Conservation (phyloP, 2,888 invertebrate genomes). For the Acrobasis suavella region DNA sequence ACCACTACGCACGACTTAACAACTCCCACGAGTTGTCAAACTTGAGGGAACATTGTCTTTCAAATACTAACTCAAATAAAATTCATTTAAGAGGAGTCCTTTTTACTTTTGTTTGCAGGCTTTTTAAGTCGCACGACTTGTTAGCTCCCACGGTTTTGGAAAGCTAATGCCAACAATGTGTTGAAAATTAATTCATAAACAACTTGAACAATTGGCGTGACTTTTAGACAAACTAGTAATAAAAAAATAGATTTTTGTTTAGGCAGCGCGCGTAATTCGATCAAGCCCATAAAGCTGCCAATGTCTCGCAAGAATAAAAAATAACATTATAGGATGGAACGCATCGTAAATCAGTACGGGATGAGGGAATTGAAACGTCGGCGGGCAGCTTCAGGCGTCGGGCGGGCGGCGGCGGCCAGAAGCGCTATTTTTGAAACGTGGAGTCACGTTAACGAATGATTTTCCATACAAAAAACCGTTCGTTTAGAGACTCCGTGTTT, state of each 20-base stretch:
- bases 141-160: too few species aligned
- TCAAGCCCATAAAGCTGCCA: constrained; percentile 30
- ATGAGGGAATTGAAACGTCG: constrained; percentile 69
- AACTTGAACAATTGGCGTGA: too few species aligned
- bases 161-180: too few species aligned
- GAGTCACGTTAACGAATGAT: too few species aligned
- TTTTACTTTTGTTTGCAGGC: too few species aligned
- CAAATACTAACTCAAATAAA: not conserved
- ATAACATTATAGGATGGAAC: constrained; percentile 45
- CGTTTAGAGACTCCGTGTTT: too few species aligned
- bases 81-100: too few species aligned
- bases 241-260: not conserved
- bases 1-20: not conserved
- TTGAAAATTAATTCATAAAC: too few species aligned
- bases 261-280: constrained; percentile 19
- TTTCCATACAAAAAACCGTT: too few species aligned
- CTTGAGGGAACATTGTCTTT: not conserved
- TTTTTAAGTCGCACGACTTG: too few species aligned
- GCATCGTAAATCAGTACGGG: constrained; percentile 69
- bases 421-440: too few species aligned
- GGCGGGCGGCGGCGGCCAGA: constrained; percentile 41
- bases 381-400: constrained; percentile 40
- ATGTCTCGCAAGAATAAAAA: constrained; percentile 34
- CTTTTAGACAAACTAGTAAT: not conserved
- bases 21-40: not conserved